Base-by-base conservation (phyloP, 1,140 invertebrate genomes). In the Drosophila repleta region DNA sequence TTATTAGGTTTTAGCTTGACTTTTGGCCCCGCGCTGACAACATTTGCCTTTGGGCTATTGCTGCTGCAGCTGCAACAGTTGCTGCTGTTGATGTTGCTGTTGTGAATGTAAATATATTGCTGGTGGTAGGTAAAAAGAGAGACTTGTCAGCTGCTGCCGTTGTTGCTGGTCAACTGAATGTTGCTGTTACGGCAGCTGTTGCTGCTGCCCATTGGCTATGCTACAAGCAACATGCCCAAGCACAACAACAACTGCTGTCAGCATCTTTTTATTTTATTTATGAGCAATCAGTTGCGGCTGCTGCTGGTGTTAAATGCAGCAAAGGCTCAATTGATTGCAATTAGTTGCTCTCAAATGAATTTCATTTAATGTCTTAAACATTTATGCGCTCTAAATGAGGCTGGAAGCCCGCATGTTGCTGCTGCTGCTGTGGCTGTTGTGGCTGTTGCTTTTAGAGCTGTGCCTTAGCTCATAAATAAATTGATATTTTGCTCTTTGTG, bases 321-420 rank as follows among this genome's bases (percentile, higher is more conserved):
- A 58, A 52, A 65, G 79, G 79, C 58, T 78, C 64, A 81, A 81
- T 78, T 78, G 69, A 39, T 62, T 70, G 79, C 68, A 80, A 84
- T 84, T 85, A 77, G 74, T 67, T 77, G 77, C 58, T 35, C 84
- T 67, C 74, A 70, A 85, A 85, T 62, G 68, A 52, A 70, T 77
- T 85, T 76, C 37, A 64, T 62, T 67, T 49, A 55, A 56, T 67
- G 32, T 35, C 32, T 45, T 35, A 46, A 63, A 69, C 76, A 84
- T 62, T 84, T 76, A 79, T 79, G 70, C 57, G 67, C 37, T 49
- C 48, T 35, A 35, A 35, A 35, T 35, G 32, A 35, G 11, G 32
- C 32, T 11, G 11, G 11, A 35, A 35, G 32, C 32, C 32, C 32
- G 32, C 32, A 35, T 35, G 32, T 35, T 35, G 32, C 32, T 35